A percentile compares a stretch with the other conserved stretches of the same genome.
Conservation (phyloP, 2,888 invertebrate genomes). For the Pocota personata region DNA sequence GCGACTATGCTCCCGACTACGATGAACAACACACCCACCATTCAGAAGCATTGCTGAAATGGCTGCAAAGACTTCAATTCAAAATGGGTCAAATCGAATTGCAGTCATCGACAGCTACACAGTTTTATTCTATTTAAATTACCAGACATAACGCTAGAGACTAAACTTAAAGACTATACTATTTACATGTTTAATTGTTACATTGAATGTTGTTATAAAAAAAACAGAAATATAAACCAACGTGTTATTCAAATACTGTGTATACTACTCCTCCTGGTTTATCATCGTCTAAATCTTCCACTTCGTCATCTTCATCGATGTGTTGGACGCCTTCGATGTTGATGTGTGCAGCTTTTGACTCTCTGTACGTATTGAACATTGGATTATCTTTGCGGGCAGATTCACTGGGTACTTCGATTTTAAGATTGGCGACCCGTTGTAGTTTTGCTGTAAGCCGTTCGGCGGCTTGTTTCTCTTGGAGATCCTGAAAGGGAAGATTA, state of each 20-base stretch:
- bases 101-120: conserved; percentile 95
- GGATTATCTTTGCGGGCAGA: conserved; percentile 76
- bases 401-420: conserved; percentile 75
- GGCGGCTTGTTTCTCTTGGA: conserved; percentile 79
- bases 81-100: conserved; percentile 99
- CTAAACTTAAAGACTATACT: conserved; percentile 26
- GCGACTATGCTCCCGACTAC: conserved; percentile 88
- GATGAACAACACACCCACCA: conserved; percentile 81
- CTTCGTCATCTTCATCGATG: conserved; percentile 78
- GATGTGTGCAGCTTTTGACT: conserved; percentile 65
- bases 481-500: conserved; percentile 74
- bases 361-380: conserved; percentile 79
- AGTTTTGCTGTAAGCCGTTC: conserved; percentile 77
- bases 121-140: conserved; percentile 91
- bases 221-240: not conserved
- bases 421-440: conserved; percentile 63
- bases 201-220: conserved; percentile 44
- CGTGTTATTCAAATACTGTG: conserved; percentile 48
- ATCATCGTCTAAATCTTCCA: conserved; percentile 78
- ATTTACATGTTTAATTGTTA: conserved; percentile 44
- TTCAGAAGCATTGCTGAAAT: conserved; percentile 86
- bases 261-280: conserved; percentile 75
- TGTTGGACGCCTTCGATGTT: conserved; percentile 78
- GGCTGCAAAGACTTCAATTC: conserved; percentile 96
- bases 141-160: not conserved